These are phyloP conservation scores for Ptychadena robeensis DNA, from an alignment of 2,797 vertebrate species.

Conservation along the genomic window DNA sequence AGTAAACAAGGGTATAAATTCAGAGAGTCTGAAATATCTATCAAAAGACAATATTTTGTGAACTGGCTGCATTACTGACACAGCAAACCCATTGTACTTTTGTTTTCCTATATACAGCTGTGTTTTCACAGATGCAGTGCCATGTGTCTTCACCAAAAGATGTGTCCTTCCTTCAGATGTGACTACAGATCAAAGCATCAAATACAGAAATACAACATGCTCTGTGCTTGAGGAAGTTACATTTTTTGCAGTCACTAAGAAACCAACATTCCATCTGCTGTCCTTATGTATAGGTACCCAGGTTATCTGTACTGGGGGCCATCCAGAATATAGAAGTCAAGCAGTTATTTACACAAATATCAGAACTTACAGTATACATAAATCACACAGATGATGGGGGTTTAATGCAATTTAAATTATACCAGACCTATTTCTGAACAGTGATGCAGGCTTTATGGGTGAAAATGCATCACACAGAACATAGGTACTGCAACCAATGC, in stretches of 20 bases:
- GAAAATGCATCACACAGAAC: too few relatives aligned
- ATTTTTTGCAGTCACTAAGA: constrained; percentile 78
- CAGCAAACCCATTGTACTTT: constrained; percentile 80
- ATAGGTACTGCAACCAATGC: too few relatives aligned
- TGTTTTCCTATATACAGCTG: constrained; percentile 89
- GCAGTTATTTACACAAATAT: background rate
- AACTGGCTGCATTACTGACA: constrained; percentile 72
- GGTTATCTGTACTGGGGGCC: constrained; percentile 69
- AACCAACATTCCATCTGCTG: constrained; percentile 92
- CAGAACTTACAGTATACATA: background rate
- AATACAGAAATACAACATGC: constrained; percentile 83
- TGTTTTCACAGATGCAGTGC: constrained; percentile 98
- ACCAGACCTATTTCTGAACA: too few relatives aligned
- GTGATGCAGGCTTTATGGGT: too few relatives aligned
- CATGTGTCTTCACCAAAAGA: constrained; percentile 85
- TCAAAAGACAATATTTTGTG: constrained; percentile 72
- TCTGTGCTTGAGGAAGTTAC: constrained; percentile 84
- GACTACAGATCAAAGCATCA: constrained; percentile 93
- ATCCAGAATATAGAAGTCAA: background rate
- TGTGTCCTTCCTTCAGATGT: constrained; percentile 83
- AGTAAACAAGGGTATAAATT: constrained; percentile 69
- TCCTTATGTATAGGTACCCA: constrained; percentile 83
- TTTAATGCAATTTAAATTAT: background rate
- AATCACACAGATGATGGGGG: background rate
- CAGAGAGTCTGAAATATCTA: constrained; percentile 66